Conservation (phyloP, 1,140 invertebrate genomes). For the Pemphigus obesinymphae region DNA sequence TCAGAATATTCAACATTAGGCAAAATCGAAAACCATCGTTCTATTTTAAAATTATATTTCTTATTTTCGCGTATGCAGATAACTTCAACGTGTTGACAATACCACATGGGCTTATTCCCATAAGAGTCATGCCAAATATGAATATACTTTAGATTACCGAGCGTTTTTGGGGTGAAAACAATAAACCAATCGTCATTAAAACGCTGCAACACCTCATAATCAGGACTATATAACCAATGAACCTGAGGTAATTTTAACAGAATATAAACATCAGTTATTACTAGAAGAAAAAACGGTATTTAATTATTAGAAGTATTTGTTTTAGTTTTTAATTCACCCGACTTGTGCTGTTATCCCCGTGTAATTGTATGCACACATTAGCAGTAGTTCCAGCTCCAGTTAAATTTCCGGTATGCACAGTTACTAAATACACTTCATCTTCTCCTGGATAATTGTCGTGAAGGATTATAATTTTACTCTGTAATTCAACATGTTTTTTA, state of each 20-base stretch:
- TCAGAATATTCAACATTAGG: neutral
- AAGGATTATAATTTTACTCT: neutral
- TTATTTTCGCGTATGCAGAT: neutral
- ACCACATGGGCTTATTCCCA: slow-evolving; percentile 42
- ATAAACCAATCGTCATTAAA: slow-evolving; percentile 44
- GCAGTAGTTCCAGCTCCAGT: neutral
- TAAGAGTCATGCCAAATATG: slow-evolving; percentile 43
- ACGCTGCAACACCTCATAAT: slow-evolving; percentile 26
- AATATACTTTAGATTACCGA: slow-evolving; percentile 37
- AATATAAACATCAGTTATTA: neutral
- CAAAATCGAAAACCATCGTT: neutral
- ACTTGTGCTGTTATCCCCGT: neutral
- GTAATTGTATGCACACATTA: neutral
- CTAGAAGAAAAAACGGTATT: no score
- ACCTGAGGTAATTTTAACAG: slow-evolving; percentile 1
- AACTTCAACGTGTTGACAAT: neutral
- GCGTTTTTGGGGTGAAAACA: slow-evolving; percentile 1
- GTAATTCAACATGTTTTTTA: neutral
- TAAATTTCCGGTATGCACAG: neutral
- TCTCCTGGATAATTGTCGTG: neutral
- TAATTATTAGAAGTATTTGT: no score
- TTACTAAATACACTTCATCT: neutral
- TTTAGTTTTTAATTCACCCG: neutral
- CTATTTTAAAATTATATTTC: neutral
- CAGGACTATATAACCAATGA: slow-evolving; percentile 29